Evolutionary conservation across 2,797 vertebrate species (phyloP).

Genomic region (Takifugu rubripes): DNA sequence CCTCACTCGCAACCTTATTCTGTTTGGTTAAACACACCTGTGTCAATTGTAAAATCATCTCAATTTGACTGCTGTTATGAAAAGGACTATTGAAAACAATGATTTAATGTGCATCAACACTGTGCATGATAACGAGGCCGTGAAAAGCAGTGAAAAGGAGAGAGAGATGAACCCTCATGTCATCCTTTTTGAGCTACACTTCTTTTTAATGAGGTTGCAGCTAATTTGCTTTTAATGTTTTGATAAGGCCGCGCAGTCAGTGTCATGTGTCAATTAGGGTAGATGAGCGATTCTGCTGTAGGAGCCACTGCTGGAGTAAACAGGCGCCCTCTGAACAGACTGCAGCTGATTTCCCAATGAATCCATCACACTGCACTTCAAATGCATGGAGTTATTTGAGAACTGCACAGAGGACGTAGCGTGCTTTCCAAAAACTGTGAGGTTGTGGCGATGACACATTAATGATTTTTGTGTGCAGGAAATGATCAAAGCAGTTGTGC

Average conservation of each 20-base stretch:
- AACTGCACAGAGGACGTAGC: not conserved
- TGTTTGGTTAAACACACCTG: too few species aligned
- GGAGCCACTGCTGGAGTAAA: not conserved
- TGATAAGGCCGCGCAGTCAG: not conserved
- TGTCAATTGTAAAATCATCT: too few species aligned
- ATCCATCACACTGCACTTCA: not conserved
- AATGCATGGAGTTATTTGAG: not conserved
- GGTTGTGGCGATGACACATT: not conserved
- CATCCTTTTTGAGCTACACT: too few species aligned
- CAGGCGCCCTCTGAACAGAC: not conserved
- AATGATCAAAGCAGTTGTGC: conserved; percentile 15
- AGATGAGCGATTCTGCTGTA: not conserved
- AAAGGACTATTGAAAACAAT: too few species aligned
- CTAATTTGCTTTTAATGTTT: not conserved
- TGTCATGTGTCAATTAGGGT: not conserved
- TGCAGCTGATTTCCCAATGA: not conserved
- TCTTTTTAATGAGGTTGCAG: not conserved
- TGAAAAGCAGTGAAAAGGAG: too few species aligned
- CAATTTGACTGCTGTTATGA: too few species aligned
- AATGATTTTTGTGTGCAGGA: not conserved
- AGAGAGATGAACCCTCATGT: too few species aligned
- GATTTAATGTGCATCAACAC: too few species aligned
- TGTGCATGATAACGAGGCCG: too few species aligned
- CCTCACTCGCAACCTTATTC: too few species aligned
- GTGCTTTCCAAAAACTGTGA: not conserved